Percentiles rank a stretch among this genome's conserved stretches.
Conservation (phyloP, 1,140 invertebrate genomes). For the Trichonephila inaurata region DNA sequence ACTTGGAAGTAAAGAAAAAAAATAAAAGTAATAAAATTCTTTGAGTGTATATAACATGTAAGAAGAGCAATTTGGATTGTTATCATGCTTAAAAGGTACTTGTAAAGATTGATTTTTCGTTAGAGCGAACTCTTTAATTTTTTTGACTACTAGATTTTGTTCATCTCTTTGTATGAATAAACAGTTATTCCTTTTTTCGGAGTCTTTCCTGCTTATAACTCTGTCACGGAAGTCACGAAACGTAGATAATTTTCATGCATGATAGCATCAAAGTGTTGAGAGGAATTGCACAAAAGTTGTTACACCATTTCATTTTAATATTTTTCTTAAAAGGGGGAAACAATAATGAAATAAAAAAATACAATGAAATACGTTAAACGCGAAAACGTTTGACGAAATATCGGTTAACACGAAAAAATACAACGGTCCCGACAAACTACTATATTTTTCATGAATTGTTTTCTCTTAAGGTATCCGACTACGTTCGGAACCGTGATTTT, state of each 20-base stretch:
- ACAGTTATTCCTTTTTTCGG: neutral
- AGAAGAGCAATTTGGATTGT: neutral
- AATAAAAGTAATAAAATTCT: neutral
- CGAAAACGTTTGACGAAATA: too few species aligned
- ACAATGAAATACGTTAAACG: too few species aligned
- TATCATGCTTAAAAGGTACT: neutral
- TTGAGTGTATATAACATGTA: neutral
- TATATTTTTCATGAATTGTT: too few species aligned
- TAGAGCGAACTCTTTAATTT: neutral
- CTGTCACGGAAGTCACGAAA: conserved; percentile 32
- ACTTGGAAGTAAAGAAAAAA: too few species aligned
- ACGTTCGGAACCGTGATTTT: too few species aligned
- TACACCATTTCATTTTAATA: neutral
- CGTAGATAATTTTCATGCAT: neutral
- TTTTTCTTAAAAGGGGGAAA: neutral
- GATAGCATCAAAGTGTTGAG: neutral
- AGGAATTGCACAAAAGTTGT: neutral
- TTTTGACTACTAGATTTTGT: neutral
- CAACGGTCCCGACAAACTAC: too few species aligned
- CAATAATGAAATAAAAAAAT: too few species aligned
- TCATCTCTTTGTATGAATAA: neutral
- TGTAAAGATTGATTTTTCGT: neutral
- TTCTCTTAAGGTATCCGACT: too few species aligned
- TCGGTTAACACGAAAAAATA: too few species aligned
- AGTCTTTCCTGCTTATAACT: neutral